Evolutionary conservation across 2,113 vertebrate species (phyloP).

Genomic region (Mystacornis crossleyi): DNA sequence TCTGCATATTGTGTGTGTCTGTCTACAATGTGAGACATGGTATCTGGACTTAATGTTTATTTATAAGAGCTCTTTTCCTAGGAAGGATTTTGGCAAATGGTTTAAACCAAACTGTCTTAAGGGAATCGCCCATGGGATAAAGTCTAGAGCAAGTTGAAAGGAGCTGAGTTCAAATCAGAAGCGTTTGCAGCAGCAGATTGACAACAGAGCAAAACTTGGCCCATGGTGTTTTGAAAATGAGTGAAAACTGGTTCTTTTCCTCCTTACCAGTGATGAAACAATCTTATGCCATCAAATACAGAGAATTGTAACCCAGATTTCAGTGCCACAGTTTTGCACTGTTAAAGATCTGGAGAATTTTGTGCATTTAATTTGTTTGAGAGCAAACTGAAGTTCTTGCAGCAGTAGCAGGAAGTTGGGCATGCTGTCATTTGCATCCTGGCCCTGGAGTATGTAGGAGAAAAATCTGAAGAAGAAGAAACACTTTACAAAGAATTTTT

Average conservation of each 20-base stretch:
- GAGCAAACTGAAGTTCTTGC: neutral
- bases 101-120: neutral
- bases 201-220: neutral
- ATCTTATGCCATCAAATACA: neutral
- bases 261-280: neutral
- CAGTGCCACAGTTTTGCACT: neutral
- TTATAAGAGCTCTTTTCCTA: slow-evolving; percentile 45
- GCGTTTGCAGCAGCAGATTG: neutral
- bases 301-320: neutral
- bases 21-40: neutral
- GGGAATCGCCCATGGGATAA: neutral
- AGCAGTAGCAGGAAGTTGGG: neutral
- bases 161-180: neutral
- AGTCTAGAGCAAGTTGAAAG: neutral
- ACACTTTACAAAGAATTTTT: neutral
- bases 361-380: neutral
- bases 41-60: slow-evolving; percentile 29
- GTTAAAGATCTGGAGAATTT: neutral
- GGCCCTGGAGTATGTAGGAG: neutral
- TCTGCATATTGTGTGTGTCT: neutral
- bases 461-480: neutral
- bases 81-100: neutral
- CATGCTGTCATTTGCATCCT: neutral
- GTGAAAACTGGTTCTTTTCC: neutral
- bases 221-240: neutral